Evolutionary conservation across 1,140 invertebrate genomes (phyloP).

Genomic region (Chionoecetes opilio): DNA sequence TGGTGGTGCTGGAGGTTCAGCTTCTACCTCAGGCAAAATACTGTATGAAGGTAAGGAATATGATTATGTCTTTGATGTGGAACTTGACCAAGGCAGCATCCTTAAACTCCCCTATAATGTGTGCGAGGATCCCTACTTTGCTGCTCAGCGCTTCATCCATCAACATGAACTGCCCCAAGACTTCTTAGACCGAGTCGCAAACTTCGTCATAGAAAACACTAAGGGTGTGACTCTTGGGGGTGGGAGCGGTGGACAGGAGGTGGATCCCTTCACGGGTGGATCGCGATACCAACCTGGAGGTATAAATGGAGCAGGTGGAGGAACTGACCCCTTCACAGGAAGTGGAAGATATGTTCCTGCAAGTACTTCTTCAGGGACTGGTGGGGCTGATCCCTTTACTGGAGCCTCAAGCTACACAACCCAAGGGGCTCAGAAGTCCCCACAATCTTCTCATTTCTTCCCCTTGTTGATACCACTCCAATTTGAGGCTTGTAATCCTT

Average conservation of each 20-base stretch:
- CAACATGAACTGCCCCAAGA: conserved; percentile 92
- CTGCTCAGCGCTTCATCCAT: conserved; percentile 88
- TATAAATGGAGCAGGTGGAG: conserved; percentile 15
- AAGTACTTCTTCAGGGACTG: neutral
- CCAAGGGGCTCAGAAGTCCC: conserved; percentile 70
- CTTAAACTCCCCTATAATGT: conserved; percentile 96
- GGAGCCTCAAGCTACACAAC: conserved; percentile 45
- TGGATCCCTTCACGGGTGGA: conserved; percentile 74
- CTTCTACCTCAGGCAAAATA: conserved; percentile 88
- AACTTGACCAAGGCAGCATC: conserved; percentile 94
- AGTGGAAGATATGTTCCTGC: conserved; percentile 74
- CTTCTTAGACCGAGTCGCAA: conserved; percentile 97
- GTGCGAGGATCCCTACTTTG: conserved; percentile 87
- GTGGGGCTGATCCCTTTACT: conserved; percentile 40
- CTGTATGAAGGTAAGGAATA: conserved; percentile 93
- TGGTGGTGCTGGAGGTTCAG: conserved; percentile 89
- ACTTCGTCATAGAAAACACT: conserved; percentile 95
- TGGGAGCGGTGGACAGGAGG: conserved; percentile 43
- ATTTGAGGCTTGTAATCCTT: conserved; percentile 78
- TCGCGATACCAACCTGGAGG: conserved; percentile 63
- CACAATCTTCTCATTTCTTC: conserved; percentile 79
- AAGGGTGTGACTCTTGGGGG: conserved; percentile 82
- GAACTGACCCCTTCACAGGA: conserved; percentile 84
- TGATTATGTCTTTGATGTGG: conserved; percentile 97
- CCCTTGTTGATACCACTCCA: conserved; percentile 72